Percentiles rank a stretch among this genome's conserved stretches.
These are phyloP conservation scores for Propithecus perrieri DNA, from an alignment of 2,797 vertebrate species.

Conservation along the genomic window DNA sequence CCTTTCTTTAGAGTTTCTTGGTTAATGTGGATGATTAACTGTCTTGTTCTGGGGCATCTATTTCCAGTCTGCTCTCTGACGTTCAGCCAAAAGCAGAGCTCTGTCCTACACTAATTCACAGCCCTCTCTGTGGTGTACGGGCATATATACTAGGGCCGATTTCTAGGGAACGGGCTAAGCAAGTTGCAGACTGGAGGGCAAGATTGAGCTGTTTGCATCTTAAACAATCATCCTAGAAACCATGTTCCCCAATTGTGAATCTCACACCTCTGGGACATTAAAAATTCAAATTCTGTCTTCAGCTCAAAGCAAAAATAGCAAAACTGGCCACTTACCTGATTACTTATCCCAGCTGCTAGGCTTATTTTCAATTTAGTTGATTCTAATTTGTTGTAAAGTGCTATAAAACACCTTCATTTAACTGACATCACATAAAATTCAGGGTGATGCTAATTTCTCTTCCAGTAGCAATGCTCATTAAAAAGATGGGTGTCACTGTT, in stretches of 20 bases:
- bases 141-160: neutral
- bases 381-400: slow-evolving; percentile 81
- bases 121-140: neutral
- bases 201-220: neutral
- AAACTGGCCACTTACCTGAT: slow-evolving; percentile 81
- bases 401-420: slow-evolving; percentile 80
- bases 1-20: neutral
- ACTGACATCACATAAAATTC: slow-evolving; percentile 78
- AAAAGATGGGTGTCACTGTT: slow-evolving; percentile 76
- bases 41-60: slow-evolving; percentile 49
- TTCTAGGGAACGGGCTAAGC: neutral
- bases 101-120: neutral
- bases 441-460: slow-evolving; percentile 76
- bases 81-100: neutral
- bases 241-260: neutral
- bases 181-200: neutral
- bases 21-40: slow-evolving; percentile 30
- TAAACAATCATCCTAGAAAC: slow-evolving; percentile 39
- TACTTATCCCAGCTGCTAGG: slow-evolving; percentile 77
- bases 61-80: slow-evolving; percentile 31
- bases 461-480: slow-evolving; percentile 75
- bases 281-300: slow-evolving; percentile 72
- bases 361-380: slow-evolving; percentile 79
- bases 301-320: slow-evolving; percentile 74
- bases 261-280: slow-evolving; percentile 60